Evolutionary conservation across 2,888 invertebrate species (phyloP), one percentile per base, ranked within the genome.

Genomic region (Stratiomys singularior): DNA sequence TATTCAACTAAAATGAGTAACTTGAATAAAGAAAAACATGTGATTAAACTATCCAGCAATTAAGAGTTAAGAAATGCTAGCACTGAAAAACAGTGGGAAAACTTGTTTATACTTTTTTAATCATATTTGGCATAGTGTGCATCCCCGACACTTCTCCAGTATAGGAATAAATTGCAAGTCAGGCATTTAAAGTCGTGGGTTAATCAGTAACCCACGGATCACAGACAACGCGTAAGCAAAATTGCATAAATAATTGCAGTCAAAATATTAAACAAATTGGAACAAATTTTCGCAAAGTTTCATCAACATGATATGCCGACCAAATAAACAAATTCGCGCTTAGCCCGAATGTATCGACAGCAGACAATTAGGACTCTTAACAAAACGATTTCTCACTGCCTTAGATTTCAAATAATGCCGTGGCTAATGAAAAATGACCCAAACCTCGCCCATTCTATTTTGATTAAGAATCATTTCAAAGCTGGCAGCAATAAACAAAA

Each of bases 241-340:
- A 9, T 52, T 52, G 4, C 18, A 15, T 52, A 52, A 52, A 52
- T 52, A 52, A 52, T 52, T 5, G 3, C 4, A 52, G 18, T 52
- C 52, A 18, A n/a, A 44, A 44, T 44, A 44, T 44, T 13, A 44
- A 44, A 13, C 13, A 9, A 52, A 52, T n/a, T 52, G 3, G 15
- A 52, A n/a, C 52, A 52, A 52, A 52, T 52, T 4, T 13, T 52
- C 18, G 52, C 52, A 37, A 37, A 3, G 37, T 52, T 13, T 5
- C 52, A 9, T 15, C 52, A 52, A 52, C 52, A 52, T 9, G 37
- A 37, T 37, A 37, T 37, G 5, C 9, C 37, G 5, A 37, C 7
- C 52, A 52, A 52, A 52, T 52, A 52, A 52, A 52, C 52, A 52
- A 52, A 52, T 37, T 37, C 52, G 52, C 52, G 52, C 52, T 52